Base-by-base conservation (phyloP, 1,140 invertebrate genomes). In the Cheumatopsyche charites region DNA sequence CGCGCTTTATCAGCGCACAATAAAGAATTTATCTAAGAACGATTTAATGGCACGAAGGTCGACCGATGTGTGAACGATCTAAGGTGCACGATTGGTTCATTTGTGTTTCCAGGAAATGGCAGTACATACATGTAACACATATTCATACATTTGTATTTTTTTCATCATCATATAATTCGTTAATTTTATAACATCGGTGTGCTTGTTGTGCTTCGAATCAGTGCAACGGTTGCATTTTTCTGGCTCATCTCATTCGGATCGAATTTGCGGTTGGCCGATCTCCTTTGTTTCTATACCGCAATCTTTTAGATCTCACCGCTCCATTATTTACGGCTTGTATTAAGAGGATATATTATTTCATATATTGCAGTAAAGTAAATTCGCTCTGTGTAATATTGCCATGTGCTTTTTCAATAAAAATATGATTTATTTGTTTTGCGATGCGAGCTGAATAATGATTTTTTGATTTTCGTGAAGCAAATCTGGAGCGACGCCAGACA, bases 261-360 rank as follows among this genome's bases (percentile, higher is more conserved):
- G 21, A 68, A 55, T 68, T 55, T 68, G 66, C 66, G 66, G 66
- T 68, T 68, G 29, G 17, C 23, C 26, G 23, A 43, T 47, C 42
- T 47, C 66, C 66, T 45, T 68, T 68, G 66, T 68, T 68, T 45
- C 42, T 45, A 19, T 26, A 68, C 63, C 63, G 63, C 66, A 55
- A 26, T 47, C 47, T 45, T 68, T 68, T 21, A 47, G 66, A 55
- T 55, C 47, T 68, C 66, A 58, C 66, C 66, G 66, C 66, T 68
- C 25, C 29, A 58, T 58, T 58, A 58, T 58, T 58, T 58, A 13
- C 7, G 4, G 23, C 23, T 9, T 58, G 55, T 58, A 58, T 58
- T 36, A 36, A 36, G 29, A 36, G 29, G 29, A 36, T 36, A 36
- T 36, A 36, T 36, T 36, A 36, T 36, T 36, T 36, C 29, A 36